Evolutionary conservation across 1,140 invertebrate genomes (phyloP), one percentile per base, ranked within the genome.

Genomic region (Drosophila bocki): DNA sequence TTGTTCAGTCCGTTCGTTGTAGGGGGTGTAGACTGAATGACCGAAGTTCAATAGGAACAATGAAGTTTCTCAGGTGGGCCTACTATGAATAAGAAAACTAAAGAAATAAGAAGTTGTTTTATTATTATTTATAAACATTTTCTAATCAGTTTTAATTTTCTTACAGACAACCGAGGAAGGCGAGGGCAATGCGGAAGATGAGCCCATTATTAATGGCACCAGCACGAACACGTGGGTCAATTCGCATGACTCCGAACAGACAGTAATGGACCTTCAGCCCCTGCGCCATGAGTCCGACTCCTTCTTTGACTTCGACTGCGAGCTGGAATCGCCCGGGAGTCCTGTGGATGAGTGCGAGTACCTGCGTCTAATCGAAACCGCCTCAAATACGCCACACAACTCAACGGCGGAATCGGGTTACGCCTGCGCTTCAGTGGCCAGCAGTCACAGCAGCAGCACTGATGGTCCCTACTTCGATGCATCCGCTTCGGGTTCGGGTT

Each of bases 261-360:
- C 86, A 48, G 91, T 92, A 17, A 93, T 93, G 50, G 88, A 91
- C 81, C 92, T 80, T 45, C 93, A 82, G 93, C 93, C 92, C 61
- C 91, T 85, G 80, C 92, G 57, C 88, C 94, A 82, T 91, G 94
- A 42, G 93, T 95, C 80, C 82, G 95, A 94, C 71, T 93, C 94
- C 45, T 95, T 94, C 59, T 93, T 95, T 48, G 94, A 95, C 64
- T 93, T 94, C 47, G 95, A 95, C 84, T 92, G 95, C 29, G 95
- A 95, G 68, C 93, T 94, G 64, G 95, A 95, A 59, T 95, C 94
- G 44, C 95, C 95, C 0, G 94, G 94, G 17, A 96, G 96, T 78
- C 96, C 96, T 0, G 94, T 94, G 5, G 95, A 96, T 64, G 95
- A 95, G 83, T 92, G 92, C 68, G 92, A 93, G 83, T 93, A 93